Evolutionary conservation across 2,888 invertebrate species (phyloP), one percentile per base, ranked within the genome.

Genomic region (Baronia brevicornis): DNA sequence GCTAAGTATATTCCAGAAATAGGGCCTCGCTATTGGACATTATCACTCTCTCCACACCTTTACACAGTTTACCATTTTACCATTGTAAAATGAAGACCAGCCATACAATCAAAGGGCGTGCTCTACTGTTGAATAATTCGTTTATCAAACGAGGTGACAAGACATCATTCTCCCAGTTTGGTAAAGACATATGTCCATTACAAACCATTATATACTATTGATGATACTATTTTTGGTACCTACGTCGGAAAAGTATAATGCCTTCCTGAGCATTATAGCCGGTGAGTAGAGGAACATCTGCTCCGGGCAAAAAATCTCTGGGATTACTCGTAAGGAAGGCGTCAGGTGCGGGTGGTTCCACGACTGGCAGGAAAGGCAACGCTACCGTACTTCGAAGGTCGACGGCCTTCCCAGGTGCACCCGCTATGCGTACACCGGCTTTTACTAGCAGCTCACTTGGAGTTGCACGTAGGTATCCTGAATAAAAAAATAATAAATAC

Each of bases 211-310:
- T 12, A n/a, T n/a, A 4, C 7, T 8, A 14, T 1, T 25, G 24
- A 5, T 2, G 6, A 12, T 11, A 68, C 79, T 82, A 14, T 1
- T 25, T 13, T 4, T 2, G 6, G 9, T 11, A 68, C 79, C 82
- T 52, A 88, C 88, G 75, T 73, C 86, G 63, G 30, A 88, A 85
- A n/a, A 88, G 73, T 15, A 88, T 77, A 54, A 88, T 85, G n/a
- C 89, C 89, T 47, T 90, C 90, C 43, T 89, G 87, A 1, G 88
- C 87, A 37, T 89, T 90, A 48, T 87, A 87, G 0, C 90, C 90
- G 0, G 87, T 86, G 41, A 90, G 79, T 47, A 89, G 84, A 0
- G 90, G 90, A 6, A 89, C 86, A 31, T 86, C 85, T 10, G 80
- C 75, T 8, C 87, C 87, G 0, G 78, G 72, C 20, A 88, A 60